phyloP scores from a whole-genome alignment of 35 echinoderm and acorn worm genomes.

The Apostichopus parvimensis region DNA sequence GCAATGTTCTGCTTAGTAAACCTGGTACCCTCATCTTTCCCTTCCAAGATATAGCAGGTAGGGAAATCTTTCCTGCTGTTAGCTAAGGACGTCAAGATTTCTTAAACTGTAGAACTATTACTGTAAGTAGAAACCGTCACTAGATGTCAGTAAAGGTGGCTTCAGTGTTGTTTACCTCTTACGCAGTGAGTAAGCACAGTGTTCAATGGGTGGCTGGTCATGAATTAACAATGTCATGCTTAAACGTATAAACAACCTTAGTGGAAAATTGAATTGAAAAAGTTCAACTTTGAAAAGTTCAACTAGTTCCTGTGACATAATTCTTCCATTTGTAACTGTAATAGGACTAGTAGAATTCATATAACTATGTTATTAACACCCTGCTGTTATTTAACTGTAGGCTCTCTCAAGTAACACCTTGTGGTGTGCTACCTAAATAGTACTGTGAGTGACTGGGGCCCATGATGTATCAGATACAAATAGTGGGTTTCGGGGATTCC shows the following conservation, averaged over 20 bases:
- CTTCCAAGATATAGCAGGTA: not conserved
- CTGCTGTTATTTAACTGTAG: not conserved
- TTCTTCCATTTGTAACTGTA: not conserved
- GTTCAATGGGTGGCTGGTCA: no score
- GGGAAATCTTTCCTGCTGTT: not conserved
- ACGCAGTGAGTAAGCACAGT: no score
- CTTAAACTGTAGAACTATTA: not conserved
- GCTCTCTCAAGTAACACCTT: not conserved
- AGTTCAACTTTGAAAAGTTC: not conserved
- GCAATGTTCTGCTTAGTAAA: not conserved
- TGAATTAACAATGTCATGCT: no score
- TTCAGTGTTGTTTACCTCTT: no score
- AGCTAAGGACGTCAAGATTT: not conserved
- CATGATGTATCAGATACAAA: no score
- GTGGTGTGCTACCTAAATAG: not conserved
- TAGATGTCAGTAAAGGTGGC: no score
- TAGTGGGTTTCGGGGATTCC: no score
- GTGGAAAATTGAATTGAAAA: not conserved
- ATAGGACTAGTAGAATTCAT: not conserved
- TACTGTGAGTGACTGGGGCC: not conserved
- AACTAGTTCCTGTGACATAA: not conserved
- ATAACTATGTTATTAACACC: not conserved
- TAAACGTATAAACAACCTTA: not conserved
- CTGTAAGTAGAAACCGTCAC: not conserved
- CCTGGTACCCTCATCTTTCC: conserved; percentile 4